phyloP scores from a whole-genome alignment of 1,140 invertebrate species.

The Penaeus chinensis region DNA sequence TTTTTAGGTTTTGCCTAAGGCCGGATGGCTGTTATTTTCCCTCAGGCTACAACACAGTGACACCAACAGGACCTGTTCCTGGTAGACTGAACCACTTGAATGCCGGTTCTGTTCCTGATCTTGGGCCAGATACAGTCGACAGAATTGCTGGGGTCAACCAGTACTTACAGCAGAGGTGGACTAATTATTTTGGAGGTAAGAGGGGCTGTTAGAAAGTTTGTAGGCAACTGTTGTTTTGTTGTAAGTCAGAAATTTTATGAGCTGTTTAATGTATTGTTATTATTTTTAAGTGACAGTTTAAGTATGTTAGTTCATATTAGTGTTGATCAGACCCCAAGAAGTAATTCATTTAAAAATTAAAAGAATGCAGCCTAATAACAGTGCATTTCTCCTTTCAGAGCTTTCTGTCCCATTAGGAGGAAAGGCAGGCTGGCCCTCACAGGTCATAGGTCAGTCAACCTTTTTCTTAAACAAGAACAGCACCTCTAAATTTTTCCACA shows the following conservation, averaged over 20 bases:
- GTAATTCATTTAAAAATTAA: too few species aligned
- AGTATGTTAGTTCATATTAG: too few species aligned
- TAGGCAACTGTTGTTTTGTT: background rate
- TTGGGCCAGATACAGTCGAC: conserved; percentile 47
- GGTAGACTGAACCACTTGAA: conserved; percentile 33
- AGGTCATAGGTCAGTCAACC: conserved; percentile 44
- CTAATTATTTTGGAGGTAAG: conserved; percentile 57
- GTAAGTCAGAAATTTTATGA: too few species aligned
- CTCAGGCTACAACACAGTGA: conserved; percentile 32
- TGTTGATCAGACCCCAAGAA: too few species aligned
- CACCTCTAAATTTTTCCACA: background rate
- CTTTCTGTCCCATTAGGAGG: conserved; percentile 49
- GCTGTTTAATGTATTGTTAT: too few species aligned
- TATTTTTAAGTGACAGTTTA: too few species aligned
- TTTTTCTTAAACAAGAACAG: conserved; percentile 25
- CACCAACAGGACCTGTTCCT: conserved; percentile 1
- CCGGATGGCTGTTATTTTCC: background rate
- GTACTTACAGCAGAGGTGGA: conserved; percentile 47
- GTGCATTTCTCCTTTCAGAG: conserved; percentile 23
- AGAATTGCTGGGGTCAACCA: conserved; percentile 48
- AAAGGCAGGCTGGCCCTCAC: conserved; percentile 40
- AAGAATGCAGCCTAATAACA: too few species aligned
- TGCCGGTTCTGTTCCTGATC: conserved; percentile 42
- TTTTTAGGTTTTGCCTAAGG: too few species aligned
- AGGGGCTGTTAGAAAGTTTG: background rate